These are phyloP conservation scores for Cyclopterus lumpus DNA, from an alignment of 2,797 vertebrate genomes.

Conservation along the genomic window DNA sequence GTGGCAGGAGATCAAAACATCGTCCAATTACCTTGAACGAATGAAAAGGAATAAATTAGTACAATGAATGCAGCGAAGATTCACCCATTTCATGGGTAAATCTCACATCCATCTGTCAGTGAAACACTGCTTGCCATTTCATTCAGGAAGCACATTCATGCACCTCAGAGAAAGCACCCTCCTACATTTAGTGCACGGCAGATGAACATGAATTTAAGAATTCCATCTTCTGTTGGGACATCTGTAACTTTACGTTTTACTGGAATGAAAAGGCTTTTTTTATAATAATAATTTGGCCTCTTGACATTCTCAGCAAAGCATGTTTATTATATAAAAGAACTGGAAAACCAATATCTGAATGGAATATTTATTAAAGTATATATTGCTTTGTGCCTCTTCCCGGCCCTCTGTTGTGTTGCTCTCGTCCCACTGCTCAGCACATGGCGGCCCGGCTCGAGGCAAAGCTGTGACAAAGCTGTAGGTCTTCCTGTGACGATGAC, in stretches of 20 bases:
- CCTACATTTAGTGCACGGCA: no score
- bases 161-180: not conserved
- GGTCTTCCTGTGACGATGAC: constrained; percentile 1
- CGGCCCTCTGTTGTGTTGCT: not conserved
- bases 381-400: not conserved
- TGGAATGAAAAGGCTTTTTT: no score
- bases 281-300: not conserved
- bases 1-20: not conserved
- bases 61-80: not conserved
- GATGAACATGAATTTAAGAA: not conserved
- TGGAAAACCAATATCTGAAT: constrained; percentile 22
- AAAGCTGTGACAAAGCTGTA: not conserved
- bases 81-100: no score
- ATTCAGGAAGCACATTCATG: no score
- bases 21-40: not conserved
- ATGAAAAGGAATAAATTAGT: not conserved
- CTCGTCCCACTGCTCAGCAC: not conserved
- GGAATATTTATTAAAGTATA: not conserved
- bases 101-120: no score
- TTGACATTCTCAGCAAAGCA: not conserved
- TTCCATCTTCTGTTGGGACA: not conserved
- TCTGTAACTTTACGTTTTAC: not conserved
- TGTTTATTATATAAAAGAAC: not conserved
- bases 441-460: not conserved
- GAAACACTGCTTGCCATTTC: no score